Conservation (phyloP, 2,888 invertebrate species). For the Litoditis marina region DNA sequence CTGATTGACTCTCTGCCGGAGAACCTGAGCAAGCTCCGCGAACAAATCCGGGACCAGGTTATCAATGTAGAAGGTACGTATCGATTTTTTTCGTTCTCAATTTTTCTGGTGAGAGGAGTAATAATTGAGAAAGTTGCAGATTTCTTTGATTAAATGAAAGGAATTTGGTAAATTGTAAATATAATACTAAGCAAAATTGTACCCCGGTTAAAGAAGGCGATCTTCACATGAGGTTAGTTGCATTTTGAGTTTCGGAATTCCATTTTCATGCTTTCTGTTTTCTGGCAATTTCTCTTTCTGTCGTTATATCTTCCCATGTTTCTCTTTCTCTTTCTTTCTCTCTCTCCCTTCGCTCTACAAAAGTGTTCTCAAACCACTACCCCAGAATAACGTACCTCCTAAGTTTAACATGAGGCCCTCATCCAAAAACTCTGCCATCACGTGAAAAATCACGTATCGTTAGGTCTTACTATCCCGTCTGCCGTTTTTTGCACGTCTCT, state of each 20-base stretch:
- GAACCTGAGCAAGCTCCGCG: not conserved
- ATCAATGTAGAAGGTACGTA: not conserved
- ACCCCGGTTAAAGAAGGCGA: too few relatives aligned
- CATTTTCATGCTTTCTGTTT: not conserved
- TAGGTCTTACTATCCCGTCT: too few relatives aligned
- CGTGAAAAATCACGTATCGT: too few relatives aligned
- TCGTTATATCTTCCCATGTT: not conserved
- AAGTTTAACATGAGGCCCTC: too few relatives aligned
- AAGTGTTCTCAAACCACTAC: too few relatives aligned
- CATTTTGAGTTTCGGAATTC: not conserved
- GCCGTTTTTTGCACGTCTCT: too few relatives aligned
- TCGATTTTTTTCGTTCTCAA: not conserved
- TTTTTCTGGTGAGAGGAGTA: not conserved
- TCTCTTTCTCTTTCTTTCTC: not conserved
- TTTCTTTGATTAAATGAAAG: too few relatives aligned
- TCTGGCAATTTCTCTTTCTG: not conserved
- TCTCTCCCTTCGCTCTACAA: not conserved
- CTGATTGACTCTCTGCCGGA: slow-evolving; percentile 4
- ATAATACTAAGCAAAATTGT: too few relatives aligned
- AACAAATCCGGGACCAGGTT: not conserved
- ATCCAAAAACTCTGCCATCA: too few relatives aligned
- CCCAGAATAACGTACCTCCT: too few relatives aligned
- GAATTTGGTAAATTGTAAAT: too few relatives aligned
- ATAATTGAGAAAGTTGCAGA: not conserved
- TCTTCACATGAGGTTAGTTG: too few relatives aligned